Percentiles rank a stretch among this genome's conserved stretches.
phyloP scores from a whole-genome alignment of 2,888 invertebrate species.

The Parascotia fuliginaria region DNA sequence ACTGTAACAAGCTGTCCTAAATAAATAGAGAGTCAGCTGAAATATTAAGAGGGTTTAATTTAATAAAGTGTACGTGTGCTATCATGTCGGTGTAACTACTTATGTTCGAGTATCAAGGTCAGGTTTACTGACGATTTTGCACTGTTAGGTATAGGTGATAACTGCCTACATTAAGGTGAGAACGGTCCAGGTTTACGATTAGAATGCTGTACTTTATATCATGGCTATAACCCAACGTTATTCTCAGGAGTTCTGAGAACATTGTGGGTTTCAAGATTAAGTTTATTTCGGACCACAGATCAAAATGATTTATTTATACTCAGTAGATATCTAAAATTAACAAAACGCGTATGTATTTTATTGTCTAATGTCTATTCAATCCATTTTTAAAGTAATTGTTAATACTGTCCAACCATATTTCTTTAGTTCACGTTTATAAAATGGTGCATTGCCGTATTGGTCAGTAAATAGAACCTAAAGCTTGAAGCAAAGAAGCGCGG shows the following conservation, averaged over 20 bases:
- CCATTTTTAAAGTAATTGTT: neutral
- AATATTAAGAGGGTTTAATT: conserved; percentile 56
- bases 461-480: neutral
- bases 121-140: conserved; percentile 10
- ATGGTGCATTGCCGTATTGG: neutral
- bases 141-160: too few species aligned
- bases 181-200: too few species aligned
- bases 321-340: too few species aligned
- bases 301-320: too few species aligned
- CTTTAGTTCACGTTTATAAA: neutral
- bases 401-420: neutral
- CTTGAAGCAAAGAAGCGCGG: neutral
- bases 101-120: conserved; percentile 24
- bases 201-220: too few species aligned
- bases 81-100: conserved; percentile 44
- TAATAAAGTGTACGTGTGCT: conserved; percentile 54
- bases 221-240: too few species aligned
- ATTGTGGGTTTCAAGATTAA: too few species aligned
- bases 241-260: too few species aligned
- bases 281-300: too few species aligned
- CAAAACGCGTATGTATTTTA: too few species aligned
- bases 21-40: conserved; percentile 53
- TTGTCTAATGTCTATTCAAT: neutral
- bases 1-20: conserved; percentile 53
- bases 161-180: too few species aligned